phyloP scores from a whole-genome alignment of 2,888 invertebrate genomes.

The Parnassius mnemosyne region DNA sequence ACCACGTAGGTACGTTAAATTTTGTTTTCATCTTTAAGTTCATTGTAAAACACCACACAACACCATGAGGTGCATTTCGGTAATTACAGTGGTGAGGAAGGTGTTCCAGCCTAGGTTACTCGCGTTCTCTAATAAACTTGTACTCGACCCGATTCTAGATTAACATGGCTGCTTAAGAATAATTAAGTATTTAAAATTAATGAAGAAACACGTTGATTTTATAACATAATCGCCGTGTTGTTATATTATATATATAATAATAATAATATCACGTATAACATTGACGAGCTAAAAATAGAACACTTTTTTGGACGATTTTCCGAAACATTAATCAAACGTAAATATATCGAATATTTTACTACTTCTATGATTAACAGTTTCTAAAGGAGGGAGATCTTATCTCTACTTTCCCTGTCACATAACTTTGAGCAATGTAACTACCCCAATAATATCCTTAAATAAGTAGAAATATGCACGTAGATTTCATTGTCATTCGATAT shows the following conservation, averaged over 20 bases:
- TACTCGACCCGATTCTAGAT: too few species aligned
- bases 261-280: not conserved
- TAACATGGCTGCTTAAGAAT: not conserved
- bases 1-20: too few species aligned
- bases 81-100: too few species aligned
- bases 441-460: not conserved
- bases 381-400: not conserved
- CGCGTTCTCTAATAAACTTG: too few species aligned
- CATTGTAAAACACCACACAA: too few species aligned
- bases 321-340: not conserved
- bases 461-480: conserved; percentile 11
- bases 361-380: not conserved
- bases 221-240: too few species aligned
- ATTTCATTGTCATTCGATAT: conserved; percentile 52
- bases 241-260: not conserved
- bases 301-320: not conserved
- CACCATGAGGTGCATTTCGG: too few species aligned
- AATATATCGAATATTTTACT: not conserved
- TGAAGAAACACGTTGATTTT: too few species aligned
- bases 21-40: too few species aligned
- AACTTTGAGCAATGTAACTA: conserved; percentile 14
- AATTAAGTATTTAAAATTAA: not conserved
- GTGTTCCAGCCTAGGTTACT: too few species aligned
- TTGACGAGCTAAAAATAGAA: too few species aligned
- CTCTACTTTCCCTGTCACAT: not conserved